Conservation (phyloP, 1,140 invertebrate genomes). For the Steinernema khuongi region DNA sequence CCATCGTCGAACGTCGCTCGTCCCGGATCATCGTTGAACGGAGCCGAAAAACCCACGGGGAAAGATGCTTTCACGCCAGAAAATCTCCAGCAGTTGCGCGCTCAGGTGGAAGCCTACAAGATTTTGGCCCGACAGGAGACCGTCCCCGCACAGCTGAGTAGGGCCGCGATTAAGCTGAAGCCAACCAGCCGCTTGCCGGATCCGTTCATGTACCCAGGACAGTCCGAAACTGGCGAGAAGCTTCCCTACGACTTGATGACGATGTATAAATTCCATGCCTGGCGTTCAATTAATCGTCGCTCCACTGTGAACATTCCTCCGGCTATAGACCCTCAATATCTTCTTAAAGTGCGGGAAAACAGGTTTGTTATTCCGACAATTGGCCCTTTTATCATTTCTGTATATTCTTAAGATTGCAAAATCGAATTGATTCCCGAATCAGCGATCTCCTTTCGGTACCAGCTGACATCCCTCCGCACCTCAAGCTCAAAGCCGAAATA, state of each 20-base stretch:
- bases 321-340: constrained; percentile 83
- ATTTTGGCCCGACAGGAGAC: constrained; percentile 82
- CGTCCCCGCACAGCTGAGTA: constrained; percentile 63
- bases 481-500: constrained; percentile 84
- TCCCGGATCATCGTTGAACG: neutral
- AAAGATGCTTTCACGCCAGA: neutral
- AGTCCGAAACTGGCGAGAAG: constrained; percentile 48
- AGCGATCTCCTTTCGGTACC: constrained; percentile 66
- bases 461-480: constrained; percentile 82
- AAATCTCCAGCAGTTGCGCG: neutral
- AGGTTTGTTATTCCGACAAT: constrained; percentile 60
- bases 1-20: too few species aligned
- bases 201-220: constrained; percentile 28
- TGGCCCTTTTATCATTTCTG: neutral
- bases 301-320: constrained; percentile 83
- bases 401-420: constrained; percentile 59
- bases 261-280: constrained; percentile 32
- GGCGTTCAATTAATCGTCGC: constrained; percentile 63
- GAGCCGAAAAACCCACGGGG: neutral
- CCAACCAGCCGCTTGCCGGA: constrained; percentile 28
- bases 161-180: constrained; percentile 39
- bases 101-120: constrained; percentile 88
- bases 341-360: constrained; percentile 90
- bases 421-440: constrained; percentile 61
- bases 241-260: constrained; percentile 55